Conservation (phyloP, 2,888 invertebrate species). For the Cheilosia vulpina region DNA sequence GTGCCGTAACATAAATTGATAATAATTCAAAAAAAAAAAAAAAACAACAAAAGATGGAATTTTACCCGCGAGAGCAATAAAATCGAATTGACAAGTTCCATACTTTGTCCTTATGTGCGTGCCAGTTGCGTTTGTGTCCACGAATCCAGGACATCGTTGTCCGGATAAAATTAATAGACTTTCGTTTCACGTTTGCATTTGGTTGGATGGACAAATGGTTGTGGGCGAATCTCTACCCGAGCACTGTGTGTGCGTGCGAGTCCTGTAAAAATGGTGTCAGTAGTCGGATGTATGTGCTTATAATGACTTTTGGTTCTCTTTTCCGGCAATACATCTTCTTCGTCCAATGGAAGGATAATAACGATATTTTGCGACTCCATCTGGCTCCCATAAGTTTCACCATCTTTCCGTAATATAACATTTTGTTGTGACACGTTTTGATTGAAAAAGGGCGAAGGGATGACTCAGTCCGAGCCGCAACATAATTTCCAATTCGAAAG, state of each 20-base stretch:
- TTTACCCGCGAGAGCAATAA: slow-evolving; percentile 72
- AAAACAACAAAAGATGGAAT: slow-evolving; percentile 58
- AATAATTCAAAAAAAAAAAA: slow-evolving; percentile 53
- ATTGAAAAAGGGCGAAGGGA: slow-evolving; percentile 41
- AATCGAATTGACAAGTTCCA: slow-evolving; percentile 65
- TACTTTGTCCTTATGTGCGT: slow-evolving; percentile 1
- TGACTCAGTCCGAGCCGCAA: not conserved
- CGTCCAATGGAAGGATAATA: slow-evolving; percentile 29
- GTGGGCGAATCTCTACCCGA: not conserved
- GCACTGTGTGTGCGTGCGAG: not conserved
- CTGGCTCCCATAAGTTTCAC: slow-evolving; percentile 6
- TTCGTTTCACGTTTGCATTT: slow-evolving; percentile 50
- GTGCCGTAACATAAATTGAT: slow-evolving; percentile 57
- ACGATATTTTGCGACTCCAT: slow-evolving; percentile 6
- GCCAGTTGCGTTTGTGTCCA: slow-evolving; percentile 3
- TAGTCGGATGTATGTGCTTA: slow-evolving; percentile 21
- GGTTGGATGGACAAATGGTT: slow-evolving; percentile 20
- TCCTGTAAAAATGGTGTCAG: not conserved
- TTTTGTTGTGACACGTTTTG: slow-evolving; percentile 66
- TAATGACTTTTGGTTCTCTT: slow-evolving; percentile 64
- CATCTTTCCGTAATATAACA: slow-evolving; percentile 53
- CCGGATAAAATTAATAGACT: slow-evolving; percentile 66
- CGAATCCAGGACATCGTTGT: slow-evolving; percentile 21
- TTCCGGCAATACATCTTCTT: not conserved
- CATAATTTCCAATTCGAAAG: slow-evolving; percentile 57